A percentile compares a stretch with the other conserved stretches of the same genome.
Evolutionary conservation across 2,797 vertebrate genomes (phyloP).

Genomic region (Micromesistius poutassou): DNA sequence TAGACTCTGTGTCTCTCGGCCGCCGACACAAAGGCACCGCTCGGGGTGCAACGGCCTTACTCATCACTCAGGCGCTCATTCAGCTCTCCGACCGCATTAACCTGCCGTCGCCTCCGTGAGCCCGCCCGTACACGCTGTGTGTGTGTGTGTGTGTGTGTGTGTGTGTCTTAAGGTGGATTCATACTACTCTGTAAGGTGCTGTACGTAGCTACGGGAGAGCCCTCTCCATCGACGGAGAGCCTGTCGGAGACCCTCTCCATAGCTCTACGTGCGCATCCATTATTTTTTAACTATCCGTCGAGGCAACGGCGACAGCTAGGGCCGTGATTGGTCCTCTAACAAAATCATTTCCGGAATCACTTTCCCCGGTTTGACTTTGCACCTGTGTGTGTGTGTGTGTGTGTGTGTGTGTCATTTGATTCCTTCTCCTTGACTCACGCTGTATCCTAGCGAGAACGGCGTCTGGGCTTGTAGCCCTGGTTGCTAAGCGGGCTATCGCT

Average conservation of each 20-base stretch:
- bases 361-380: too few species aligned
- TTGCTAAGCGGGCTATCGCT: constrained; percentile 40
- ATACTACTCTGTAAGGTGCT: too few species aligned
- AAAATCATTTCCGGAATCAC: too few species aligned
- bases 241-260: too few species aligned
- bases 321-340: too few species aligned
- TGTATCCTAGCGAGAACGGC: constrained; percentile 30
- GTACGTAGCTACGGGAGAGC: too few species aligned
- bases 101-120: constrained; percentile 56
- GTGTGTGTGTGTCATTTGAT: constrained; percentile 44
- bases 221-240: too few species aligned
- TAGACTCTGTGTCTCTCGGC: constrained; percentile 51
- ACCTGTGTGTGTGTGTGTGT: constrained; percentile 6
- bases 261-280: too few species aligned
- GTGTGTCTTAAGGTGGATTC: too few species aligned
- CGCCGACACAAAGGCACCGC: constrained; percentile 40
- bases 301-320: too few species aligned
- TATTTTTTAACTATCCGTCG: too few species aligned
- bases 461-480: constrained; percentile 51
- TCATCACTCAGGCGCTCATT: constrained; percentile 45
- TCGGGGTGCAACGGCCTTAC: constrained; percentile 45
- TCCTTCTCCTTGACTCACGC: constrained; percentile 11
- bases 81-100: constrained; percentile 53
- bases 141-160: constrained; percentile 7
- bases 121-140: constrained; percentile 34